Evolutionary conservation across 2,888 invertebrate species (phyloP), one percentile per base, ranked within the genome.

Genomic region (Drosophila fungiperda): DNA sequence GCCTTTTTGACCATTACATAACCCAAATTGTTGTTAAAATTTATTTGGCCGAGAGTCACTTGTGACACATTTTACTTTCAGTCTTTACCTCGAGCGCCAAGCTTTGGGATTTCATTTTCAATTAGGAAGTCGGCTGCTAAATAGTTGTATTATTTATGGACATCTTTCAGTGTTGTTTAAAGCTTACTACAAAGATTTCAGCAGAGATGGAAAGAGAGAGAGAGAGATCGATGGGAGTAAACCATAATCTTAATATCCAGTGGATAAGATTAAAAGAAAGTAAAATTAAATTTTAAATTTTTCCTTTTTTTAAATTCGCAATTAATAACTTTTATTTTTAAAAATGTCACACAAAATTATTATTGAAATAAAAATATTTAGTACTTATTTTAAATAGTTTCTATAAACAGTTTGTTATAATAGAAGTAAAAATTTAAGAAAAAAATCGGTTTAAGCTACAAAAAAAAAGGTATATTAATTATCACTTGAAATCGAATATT

Each of bases 1-100:
- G 53, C 52, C 60, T 48, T 42, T 55, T 48, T 23, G 62, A 12
- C 32, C 11, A 48, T 85, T 85, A 48, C 85, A 76, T 81, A 85
- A 85, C 49, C 66, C 33, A 59, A 73, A 79, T 74, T 70, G 73
- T 64, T 81, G 83, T 70, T 73, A 72, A 76, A 82, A 76, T 73
- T 77, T 65, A 83, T 79, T 71, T 78, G 23, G 69, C 83, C 35
- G 54, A 74, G 73, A 73, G 69, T 70, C 62, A 64, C 60, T 75
- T 76, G 72, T 77, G 79, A 72, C 81, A 80, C 63, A 70, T 79
- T 71, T 79, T 48, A 59, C 53, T 50, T 55, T 35, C 57, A 61
- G 50, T 60, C 59, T 68, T 45, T 64, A 60, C 59, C 57, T 42
- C 23, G 61, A 54, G 65, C 68, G 32, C 38, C n/a, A 59, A 33